These are phyloP conservation scores for Laticauda laticaudata DNA, from an alignment of 2,113 vertebrate species.

Conservation along the genomic window DNA sequence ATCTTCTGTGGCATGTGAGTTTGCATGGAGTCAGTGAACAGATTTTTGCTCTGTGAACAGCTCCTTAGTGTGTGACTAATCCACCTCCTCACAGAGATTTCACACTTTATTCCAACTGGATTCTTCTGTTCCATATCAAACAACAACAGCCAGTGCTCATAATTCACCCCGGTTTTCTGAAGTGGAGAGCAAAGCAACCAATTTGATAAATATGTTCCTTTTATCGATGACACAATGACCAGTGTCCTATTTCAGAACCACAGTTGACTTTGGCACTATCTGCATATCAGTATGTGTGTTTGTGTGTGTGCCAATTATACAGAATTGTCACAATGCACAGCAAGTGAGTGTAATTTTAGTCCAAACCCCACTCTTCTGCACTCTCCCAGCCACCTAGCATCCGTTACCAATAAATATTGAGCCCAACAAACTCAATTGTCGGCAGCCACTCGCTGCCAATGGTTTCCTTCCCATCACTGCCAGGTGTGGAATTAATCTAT, in stretches of 20 bases:
- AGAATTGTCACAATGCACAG: conserved; percentile 20
- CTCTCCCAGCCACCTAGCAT: not conserved
- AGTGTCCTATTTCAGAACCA: conserved; percentile 50
- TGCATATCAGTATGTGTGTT: not conserved
- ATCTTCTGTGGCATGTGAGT: not conserved
- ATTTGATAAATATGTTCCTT: conserved; percentile 34
- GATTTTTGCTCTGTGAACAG: not conserved
- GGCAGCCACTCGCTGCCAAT: conserved; percentile 51
- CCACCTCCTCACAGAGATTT: conserved; percentile 27
- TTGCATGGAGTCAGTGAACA: not conserved
- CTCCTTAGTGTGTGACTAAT: conserved; percentile 17
- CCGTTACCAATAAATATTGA: conserved; percentile 46
- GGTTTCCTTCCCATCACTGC: conserved; percentile 51
- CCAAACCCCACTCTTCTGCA: conserved; percentile 40
- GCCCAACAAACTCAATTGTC: conserved; percentile 50
- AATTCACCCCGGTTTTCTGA: conserved; percentile 61
- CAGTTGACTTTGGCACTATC: conserved; percentile 39
- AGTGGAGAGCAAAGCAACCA: conserved; percentile 48
- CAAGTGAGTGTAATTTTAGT: conserved; percentile 34
- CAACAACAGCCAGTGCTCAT: conserved; percentile 32
- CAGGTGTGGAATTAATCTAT: conserved; percentile 45
- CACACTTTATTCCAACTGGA: conserved; percentile 33
- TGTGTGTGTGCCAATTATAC: conserved; percentile 15
- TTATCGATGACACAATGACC: conserved; percentile 42
- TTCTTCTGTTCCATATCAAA: conserved; percentile 45